Base-by-base conservation (phyloP, 2,797 vertebrate species). In the Notamacropus eugenii region DNA sequence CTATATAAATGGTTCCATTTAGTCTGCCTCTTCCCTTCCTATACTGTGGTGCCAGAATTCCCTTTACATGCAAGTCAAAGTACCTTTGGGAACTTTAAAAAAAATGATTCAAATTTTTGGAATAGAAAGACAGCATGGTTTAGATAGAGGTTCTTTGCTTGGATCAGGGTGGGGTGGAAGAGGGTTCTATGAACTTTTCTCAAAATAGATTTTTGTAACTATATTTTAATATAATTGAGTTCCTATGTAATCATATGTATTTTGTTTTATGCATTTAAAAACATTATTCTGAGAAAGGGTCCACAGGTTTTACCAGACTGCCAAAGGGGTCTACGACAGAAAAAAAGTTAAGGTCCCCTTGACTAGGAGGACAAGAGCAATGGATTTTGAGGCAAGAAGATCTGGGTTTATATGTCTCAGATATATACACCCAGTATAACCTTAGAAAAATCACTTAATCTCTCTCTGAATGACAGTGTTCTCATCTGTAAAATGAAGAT, bases 61-160 rank as follows among this genome's bases (percentile, higher is more conserved):
- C 54, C 29, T 90, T n/a, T 27, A 90, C 6, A 16, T 90, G 12
- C 9, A 54, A 95, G 50, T 58, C 8, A 82, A 93, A 14, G 52
- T 6, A 93, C 14, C 94, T 92, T 93, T 91, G 31, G 56, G 28
- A 92, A 46, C 1, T 93, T 90, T 95, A 40, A 92, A 95, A 46
- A 62, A 74, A 31, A 31, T 19, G 19, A 94, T 57, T 13, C 22
- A 93, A 2, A 12, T 54, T 93, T 94, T 4, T 67, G 93, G 34
- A 95, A 58, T 19, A 28, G 6, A 93, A 54, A 24, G 0, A 0
- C 46, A 67, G 19, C 12, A 55, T 6, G 54, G 13, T 12, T 24
- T 4, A 67, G 50, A 67, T 6, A 9, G 0, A 67, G 13, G 34
- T 9, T 14, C 14, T 67, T 34, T 16, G 34, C 62, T 67, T n/a